Evolutionary conservation across 2,113 vertebrate genomes (phyloP), one percentile per base, ranked within the genome.

Genomic region (Microtus richardsoni): DNA sequence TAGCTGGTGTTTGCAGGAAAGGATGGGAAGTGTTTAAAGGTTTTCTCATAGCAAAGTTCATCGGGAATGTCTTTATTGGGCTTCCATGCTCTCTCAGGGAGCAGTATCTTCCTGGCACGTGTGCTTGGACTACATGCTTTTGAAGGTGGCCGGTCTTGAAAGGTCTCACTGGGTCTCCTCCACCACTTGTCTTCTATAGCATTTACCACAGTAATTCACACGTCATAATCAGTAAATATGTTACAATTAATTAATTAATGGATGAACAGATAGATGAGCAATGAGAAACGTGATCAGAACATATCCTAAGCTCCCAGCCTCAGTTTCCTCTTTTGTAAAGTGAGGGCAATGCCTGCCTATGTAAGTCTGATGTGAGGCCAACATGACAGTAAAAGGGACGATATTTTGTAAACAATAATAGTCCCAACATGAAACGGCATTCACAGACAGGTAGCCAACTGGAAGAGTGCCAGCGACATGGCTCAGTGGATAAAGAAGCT

Each of bases 51-150:
- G 73, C 19, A 84, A 52, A 79, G 78, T 47, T 90, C 28, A 88
- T 87, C 33, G 88, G 54, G 92, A 96, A 91, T 52, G 44, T 52
- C 33, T 92, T 54, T 47, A 74, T 17, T 70, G 66, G 64, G n/a
- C 79, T 36, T 85, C 54, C 58, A 36, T 30, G 21, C 24, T 60
- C 28, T 68, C 21, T 9, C 52, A 91, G 86, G 78, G 5, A 95
- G 22, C 30, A 26, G 36, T 44, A 10, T 41, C 80, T 84, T 44
- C 30, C 39, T 64, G 41, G 13, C 19, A 11, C 2, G 17, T 33
- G 5, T 77, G n/a, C 66, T 94, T 73, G 68, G 24, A 95, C 41
- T 54, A 73, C 64, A 87, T 58, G 86, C 41, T 70, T 87, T 21
- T 49, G 7, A 78, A 84, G 49, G 89, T 30, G 30, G 71, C 14